These are phyloP conservation scores for Gallinago paraguaiae DNA, from an alignment of 2,113 vertebrate genomes.

Conservation along the genomic window DNA sequence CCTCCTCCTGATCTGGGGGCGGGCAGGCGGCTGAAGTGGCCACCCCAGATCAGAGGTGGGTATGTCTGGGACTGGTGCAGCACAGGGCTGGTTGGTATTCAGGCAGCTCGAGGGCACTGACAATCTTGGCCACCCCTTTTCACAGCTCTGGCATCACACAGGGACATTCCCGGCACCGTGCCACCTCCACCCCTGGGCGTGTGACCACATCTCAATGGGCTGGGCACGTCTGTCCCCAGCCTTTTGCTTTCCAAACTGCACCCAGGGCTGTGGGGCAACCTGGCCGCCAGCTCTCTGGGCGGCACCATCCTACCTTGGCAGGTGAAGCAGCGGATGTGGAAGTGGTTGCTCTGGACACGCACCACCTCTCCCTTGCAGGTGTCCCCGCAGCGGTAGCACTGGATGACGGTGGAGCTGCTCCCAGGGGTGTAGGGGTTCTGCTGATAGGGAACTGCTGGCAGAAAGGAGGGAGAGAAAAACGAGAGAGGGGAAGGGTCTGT, in stretches of 20 bases:
- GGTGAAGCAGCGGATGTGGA: slow-evolving; percentile 99
- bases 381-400: slow-evolving; percentile 93
- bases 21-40: slow-evolving; percentile 1
- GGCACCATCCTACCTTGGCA: slow-evolving; percentile 86
- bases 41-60: not conserved
- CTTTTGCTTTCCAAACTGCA: not conserved
- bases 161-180: not conserved
- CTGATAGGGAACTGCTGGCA: slow-evolving; percentile 85
- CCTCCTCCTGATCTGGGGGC: not conserved
- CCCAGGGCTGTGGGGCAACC: not conserved
- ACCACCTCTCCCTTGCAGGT: slow-evolving; percentile 97
- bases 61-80: fast-evolving
- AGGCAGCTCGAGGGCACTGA: not conserved
- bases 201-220: not conserved
- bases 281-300: not conserved
- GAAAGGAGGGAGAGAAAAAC: not conserved
- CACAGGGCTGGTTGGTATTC: not conserved
- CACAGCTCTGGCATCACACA: not conserved
- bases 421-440: slow-evolving; percentile 79
- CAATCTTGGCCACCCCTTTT: not conserved
- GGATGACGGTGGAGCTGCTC: slow-evolving; percentile 83
- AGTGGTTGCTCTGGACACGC: slow-evolving; percentile 94
- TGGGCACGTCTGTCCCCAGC: not conserved
- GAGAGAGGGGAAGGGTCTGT: not conserved
- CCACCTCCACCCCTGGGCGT: fast-evolving